Evolutionary conservation across 2,888 invertebrate species (phyloP).

Genomic region (Molanna angustata): DNA sequence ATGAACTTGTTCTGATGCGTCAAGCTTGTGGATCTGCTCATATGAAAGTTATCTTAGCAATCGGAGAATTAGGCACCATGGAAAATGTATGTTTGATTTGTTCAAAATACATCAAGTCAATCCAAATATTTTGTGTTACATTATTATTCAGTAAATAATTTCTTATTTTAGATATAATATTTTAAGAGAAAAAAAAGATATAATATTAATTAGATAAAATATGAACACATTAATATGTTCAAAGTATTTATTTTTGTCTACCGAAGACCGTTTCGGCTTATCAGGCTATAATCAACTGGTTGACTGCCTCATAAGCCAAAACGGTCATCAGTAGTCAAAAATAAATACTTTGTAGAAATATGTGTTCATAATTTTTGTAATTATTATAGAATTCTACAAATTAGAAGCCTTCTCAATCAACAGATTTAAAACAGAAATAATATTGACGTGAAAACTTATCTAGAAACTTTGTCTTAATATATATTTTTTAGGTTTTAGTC

Average conservation of each 20-base stretch:
- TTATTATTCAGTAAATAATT: neutral
- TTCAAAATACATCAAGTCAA: no score
- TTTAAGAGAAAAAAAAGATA: neutral
- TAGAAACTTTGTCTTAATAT: neutral
- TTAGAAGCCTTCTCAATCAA: no score
- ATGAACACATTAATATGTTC: no score
- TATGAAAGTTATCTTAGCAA: slow-evolving; percentile 91
- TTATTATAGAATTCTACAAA: no score
- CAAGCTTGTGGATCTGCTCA: slow-evolving; percentile 72
- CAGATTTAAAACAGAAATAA: no score
- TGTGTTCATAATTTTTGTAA: no score
- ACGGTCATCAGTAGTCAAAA: no score
- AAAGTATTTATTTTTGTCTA: no score
- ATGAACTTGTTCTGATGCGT: slow-evolving; percentile 81
- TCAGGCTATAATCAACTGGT: no score
- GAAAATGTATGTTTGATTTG: slow-evolving; percentile 61
- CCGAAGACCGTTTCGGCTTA: no score
- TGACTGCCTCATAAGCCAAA: no score
- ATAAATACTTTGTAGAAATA: no score
- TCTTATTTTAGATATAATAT: neutral
- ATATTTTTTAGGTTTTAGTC: neutral
- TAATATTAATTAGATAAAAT: neutral
- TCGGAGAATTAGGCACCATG: slow-evolving; percentile 85
- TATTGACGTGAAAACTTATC: neutral
- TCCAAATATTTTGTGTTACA: neutral